A percentile compares a stretch with the other conserved stretches of the same genome.
These are phyloP conservation scores for Colossoma macropomum DNA, from an alignment of 2,113 vertebrate species.

Conservation along the genomic window DNA sequence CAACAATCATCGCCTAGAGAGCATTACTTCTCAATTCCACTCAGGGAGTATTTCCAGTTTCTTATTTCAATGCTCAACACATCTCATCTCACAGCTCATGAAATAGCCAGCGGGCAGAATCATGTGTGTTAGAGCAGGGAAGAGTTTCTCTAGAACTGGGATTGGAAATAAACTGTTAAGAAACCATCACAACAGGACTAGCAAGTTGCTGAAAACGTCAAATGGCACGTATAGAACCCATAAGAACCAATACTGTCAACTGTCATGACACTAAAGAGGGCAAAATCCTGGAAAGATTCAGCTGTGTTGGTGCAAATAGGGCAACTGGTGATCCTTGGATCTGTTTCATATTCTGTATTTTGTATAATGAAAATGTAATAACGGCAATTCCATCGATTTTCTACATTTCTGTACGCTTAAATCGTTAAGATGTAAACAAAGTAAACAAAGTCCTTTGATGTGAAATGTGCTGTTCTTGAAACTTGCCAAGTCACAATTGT, in stretches of 20 bases:
- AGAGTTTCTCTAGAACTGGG: neutral
- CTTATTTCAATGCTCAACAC: neutral
- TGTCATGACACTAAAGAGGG: slow-evolving; percentile 9
- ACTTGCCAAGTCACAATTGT: too few relatives aligned
- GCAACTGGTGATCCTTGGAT: neutral
- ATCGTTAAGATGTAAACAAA: too few relatives aligned
- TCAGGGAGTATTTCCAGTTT: neutral
- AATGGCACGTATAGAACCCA: neutral
- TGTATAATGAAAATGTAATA: neutral
- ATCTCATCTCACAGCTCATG: neutral
- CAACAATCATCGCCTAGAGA: neutral
- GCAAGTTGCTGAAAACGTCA: neutral
- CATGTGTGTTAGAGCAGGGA: neutral
- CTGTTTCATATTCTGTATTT: neutral
- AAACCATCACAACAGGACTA: neutral
- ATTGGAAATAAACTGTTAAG: neutral
- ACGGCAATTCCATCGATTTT: too few relatives aligned
- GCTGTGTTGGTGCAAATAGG: neutral
- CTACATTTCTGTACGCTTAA: too few relatives aligned
- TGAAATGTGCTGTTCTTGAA: too few relatives aligned
- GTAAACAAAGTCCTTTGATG: too few relatives aligned
- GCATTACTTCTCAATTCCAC: neutral
- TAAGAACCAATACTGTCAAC: slow-evolving; percentile 18
- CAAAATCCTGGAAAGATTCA: neutral
- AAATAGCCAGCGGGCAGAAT: neutral